Conservation (phyloP, 2,888 invertebrate species). For the Dicycla oo region DNA sequence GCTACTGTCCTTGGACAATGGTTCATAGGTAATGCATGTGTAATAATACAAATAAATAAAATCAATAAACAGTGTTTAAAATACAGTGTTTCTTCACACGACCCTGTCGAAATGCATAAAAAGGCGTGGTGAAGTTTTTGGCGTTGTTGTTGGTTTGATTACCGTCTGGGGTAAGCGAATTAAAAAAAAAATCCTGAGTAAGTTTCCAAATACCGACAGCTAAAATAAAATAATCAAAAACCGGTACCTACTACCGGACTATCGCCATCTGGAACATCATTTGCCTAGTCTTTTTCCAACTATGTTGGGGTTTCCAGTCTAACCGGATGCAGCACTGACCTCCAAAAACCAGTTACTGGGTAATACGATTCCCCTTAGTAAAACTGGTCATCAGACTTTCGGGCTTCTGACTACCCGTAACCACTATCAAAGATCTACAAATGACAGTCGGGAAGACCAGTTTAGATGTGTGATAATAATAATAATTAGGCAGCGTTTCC, state of each 20-base stretch:
- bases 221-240: neutral
- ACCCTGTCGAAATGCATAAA: neutral
- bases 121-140: neutral
- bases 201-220: neutral
- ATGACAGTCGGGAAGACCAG: neutral
- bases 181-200: neutral
- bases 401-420: no score
- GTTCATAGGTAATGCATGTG: neutral
- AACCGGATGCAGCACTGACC: neutral
- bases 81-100: neutral
- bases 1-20: slow-evolving; percentile 19
- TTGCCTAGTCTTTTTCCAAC: neutral
- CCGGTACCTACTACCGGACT: no score
- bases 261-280: neutral
- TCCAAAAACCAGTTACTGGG: neutral
- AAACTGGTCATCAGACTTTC: neutral
- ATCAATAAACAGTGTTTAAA: neutral
- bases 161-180: neutral
- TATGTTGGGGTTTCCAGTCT: neutral
- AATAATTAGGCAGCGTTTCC: no score
- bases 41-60: neutral
- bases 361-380: neutral
- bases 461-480: no score
- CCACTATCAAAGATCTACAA: neutral
- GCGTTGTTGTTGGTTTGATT: neutral